These are phyloP conservation scores for Drosophila quadrilineata DNA, from an alignment of 1,140 invertebrate genomes.

Conservation along the genomic window DNA sequence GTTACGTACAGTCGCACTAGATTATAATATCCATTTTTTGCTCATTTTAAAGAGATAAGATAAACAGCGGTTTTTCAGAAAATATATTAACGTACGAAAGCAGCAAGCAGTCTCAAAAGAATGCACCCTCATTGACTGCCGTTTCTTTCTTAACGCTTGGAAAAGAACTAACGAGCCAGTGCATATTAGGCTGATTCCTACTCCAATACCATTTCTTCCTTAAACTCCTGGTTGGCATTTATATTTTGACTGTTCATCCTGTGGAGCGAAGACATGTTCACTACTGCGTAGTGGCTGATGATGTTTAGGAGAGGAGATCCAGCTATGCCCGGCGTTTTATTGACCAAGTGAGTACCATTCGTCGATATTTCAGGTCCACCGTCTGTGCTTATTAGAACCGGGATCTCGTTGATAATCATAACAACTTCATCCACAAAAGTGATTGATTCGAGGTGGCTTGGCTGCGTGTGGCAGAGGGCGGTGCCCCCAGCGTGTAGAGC, in stretches of 20 bases:
- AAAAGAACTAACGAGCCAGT: background rate
- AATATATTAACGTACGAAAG: no score
- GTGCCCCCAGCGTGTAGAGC: background rate
- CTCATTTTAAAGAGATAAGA: no score
- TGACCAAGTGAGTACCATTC: background rate
- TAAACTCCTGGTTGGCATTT: background rate
- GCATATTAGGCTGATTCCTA: background rate
- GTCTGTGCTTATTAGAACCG: background rate
- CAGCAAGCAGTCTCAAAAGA: no score
- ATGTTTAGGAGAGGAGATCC: background rate
- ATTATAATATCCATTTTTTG: no score
- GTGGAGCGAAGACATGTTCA: constrained; percentile 11
- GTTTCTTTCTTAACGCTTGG: background rate
- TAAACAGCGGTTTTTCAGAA: no score
- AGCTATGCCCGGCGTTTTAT: background rate
- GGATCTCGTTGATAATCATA: background rate
- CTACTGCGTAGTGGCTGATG: background rate
- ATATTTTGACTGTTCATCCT: constrained; percentile 16
- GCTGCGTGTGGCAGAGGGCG: background rate
- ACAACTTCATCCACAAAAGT: background rate
- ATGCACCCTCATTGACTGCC: background rate
- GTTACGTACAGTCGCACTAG: no score
- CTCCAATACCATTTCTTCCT: constrained; percentile 8
- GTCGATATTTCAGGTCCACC: background rate
- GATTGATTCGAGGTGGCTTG: no score